Conservation (phyloP, 2,113 vertebrate genomes). For the Lucifuga dentata region DNA sequence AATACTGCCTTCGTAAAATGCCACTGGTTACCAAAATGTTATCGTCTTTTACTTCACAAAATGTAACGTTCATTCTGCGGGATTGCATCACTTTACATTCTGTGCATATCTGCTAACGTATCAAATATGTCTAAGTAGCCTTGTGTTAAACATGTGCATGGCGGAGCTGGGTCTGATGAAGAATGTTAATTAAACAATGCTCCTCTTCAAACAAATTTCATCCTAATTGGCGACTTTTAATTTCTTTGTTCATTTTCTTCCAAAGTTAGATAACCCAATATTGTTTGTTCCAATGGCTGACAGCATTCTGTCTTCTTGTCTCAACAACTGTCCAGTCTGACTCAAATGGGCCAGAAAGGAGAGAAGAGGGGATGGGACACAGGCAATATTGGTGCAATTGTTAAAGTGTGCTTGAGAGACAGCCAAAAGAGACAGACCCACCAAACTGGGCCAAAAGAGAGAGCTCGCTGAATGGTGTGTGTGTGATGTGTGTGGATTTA, state of each 20-base stretch:
- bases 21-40: slow-evolving; percentile 27
- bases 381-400: slow-evolving; percentile 66
- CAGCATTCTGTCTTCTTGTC: slow-evolving; percentile 63
- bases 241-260: slow-evolving; percentile 44
- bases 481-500: slow-evolving; percentile 69
- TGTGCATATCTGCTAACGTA: background rate
- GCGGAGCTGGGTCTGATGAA: slow-evolving; percentile 17
- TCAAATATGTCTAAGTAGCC: no score
- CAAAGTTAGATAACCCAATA: slow-evolving; percentile 60
- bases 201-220: slow-evolving; percentile 29
- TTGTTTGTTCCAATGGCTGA: slow-evolving; percentile 59
- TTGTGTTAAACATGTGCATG: slow-evolving; percentile 13
- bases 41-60: slow-evolving; percentile 41
- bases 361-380: slow-evolving; percentile 52
- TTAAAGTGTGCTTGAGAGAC: slow-evolving; percentile 77
- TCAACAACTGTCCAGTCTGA: slow-evolving; percentile 64
- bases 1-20: slow-evolving; percentile 56
- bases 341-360: slow-evolving; percentile 54
- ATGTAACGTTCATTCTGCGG: slow-evolving; percentile 15
- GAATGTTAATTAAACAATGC: slow-evolving; percentile 35
- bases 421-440: slow-evolving; percentile 76
- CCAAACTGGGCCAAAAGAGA: slow-evolving; percentile 67
- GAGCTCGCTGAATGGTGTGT: slow-evolving; percentile 67
- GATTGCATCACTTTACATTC: background rate
- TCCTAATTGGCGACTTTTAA: slow-evolving; percentile 31